Conservation (phyloP, 2,888 invertebrate species). For the Callyntrura sp. region DNA sequence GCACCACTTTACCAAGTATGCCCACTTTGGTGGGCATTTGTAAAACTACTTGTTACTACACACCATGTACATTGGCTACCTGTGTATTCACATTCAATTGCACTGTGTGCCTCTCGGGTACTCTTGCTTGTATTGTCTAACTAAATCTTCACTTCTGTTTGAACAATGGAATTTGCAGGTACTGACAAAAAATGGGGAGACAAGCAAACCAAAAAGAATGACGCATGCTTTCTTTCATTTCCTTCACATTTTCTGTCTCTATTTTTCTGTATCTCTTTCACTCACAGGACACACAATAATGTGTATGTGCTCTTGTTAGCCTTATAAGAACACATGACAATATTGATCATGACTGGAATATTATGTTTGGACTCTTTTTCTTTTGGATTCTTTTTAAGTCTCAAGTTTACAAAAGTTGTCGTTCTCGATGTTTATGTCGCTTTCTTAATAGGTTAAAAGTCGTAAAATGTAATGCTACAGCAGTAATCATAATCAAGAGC, state of each 20-base stretch:
- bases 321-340: too few species aligned
- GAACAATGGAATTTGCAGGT: slow-evolving; percentile 87
- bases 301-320: background rate
- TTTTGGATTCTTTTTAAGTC: background rate
- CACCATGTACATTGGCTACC: background rate
- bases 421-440: background rate
- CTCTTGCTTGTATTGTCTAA: background rate
- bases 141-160: slow-evolving; percentile 26
- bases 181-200: slow-evolving; percentile 96
- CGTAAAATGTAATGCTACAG: slow-evolving; percentile 60
- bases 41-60: background rate
- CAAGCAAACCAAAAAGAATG: slow-evolving; percentile 15
- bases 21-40: background rate
- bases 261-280: background rate
- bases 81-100: background rate
- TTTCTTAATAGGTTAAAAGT: slow-evolving; percentile 47
- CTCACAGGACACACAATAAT: background rate
- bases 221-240: slow-evolving; percentile 65
- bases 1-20: background rate
- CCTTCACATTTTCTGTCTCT: background rate
- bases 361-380: slow-evolving; percentile 21
- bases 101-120: background rate
- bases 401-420: slow-evolving; percentile 9
- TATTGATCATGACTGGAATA: background rate
- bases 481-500: slow-evolving; percentile 39